Base-by-base conservation (phyloP, 2,888 invertebrate genomes). In the Aphodius granarius region DNA sequence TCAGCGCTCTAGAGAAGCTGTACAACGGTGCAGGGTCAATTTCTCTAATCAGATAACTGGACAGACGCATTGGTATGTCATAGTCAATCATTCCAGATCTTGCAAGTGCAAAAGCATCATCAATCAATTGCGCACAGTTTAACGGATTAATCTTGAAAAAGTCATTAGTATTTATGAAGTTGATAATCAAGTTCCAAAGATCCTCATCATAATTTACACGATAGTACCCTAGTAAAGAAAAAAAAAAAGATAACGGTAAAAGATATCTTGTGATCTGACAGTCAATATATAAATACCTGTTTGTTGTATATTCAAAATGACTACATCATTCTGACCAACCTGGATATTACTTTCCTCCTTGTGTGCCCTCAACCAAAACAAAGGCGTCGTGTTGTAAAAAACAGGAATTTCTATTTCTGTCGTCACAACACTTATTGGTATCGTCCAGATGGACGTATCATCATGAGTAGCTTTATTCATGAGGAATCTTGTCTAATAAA, bases 11-110 rank as follows among this genome's bases (percentile, higher is more conserved):
- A 2, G 88, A 80, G 17, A 88, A 88, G 4, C 88, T 80, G 66
- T 86, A 68, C 21, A 93, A 92, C 0, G 94, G 92, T 9, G 92
- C 88, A 83, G 91, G 92, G 81, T 93, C 91, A 0, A 83, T 84
- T 82, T 91, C 91, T 1, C 88, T 83, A 0, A 84, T 84, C 81
- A 94, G 84, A 83, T 93, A 94, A 3, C 85, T 84, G 0, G 91
- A 89, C 18, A 93, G 82, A 23, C 90, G 88, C 73, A 94, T 86
- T 0, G 92, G 89, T 16, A 87, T 79, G 1, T 83, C 81, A 81
- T 91, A 91, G 5, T 87, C 88, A 75, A 92, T 84, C 65, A 89
- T 86, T 43, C 91, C 91, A 75, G 91, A 89, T 73, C 90, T 87
- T 3, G 92, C 93, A 73, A 83, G n/a, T 75, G 82, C 81, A 22